Evolutionary conservation across 2,888 invertebrate species (phyloP), one percentile per base, ranked within the genome.

Genomic region (Andrena hattorfiana): DNA sequence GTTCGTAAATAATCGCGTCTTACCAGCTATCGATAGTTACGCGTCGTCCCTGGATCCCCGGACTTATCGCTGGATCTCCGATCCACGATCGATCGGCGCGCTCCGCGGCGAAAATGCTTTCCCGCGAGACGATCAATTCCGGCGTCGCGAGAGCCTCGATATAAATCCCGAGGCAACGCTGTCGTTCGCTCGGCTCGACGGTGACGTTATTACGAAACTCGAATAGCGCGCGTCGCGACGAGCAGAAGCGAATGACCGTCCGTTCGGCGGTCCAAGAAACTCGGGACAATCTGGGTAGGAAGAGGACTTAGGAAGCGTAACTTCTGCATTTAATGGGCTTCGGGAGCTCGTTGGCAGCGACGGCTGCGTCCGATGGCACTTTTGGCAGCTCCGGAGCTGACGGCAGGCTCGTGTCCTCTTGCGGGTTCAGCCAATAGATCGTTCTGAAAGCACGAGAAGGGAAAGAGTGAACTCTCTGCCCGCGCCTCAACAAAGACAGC

Each of bases 281-380:
- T 42, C 8, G 32, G 4, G 30, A 30, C 59, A 30, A 74, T 66
- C 48, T n/a, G 60, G 35, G 59, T 23, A 23, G 26, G 20, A 32
- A 30, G 49, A 62, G 71, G 49, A 28, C 35, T 80, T 68, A 86
- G 67, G 72, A 67, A 66, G 48, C 63, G 28, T 83, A 60, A 79
- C 59, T 81, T 72, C 80, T 72, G 13, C 72, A 79, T 81, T 85
- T 87, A 64, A 91, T 85, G 32, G 90, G 91, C 79, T 78, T 89
- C n/a, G 91, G 91, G 67, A 91, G 69, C 87, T 91, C 90, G 26
- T 83, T 83, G 51, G 87, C 74, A 60, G 30, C 74, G 0, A 63
- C 56, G 7, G 69, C 35, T 69, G 84, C 76, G 32, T 89, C 76
- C 16, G 78, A 79, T 51, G 67, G 54, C 26, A 91, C 59, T 63